Base-by-base conservation (phyloP, 1,140 invertebrate species). In the Bombyx mandarina region DNA sequence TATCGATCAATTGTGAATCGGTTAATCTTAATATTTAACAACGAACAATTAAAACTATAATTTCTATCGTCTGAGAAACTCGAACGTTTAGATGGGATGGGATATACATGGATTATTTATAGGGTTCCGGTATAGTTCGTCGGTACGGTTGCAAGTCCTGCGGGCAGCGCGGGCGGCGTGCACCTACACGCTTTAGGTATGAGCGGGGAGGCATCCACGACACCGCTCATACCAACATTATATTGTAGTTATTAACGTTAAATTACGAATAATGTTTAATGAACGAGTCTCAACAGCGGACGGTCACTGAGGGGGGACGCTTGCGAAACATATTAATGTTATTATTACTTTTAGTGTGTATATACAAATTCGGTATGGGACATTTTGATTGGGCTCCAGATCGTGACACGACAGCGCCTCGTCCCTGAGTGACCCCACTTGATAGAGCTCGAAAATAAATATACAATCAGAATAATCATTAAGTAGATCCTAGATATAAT, bases 111-210 rank as follows among this genome's bases (percentile, higher is more conserved):
- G 26, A 35, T 35, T 35, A 35, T 35, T 35, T 35, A 35, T 35
- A 35, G 26, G 26, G 4, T 35, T 35, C 26, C 26, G 26, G 26
- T 35, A 35, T 5, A 35, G 26, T 35, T 2, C 1, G 26, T 35
- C 1, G 4, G 52, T n/a, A 44, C 10, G 35, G 10, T 45, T 45
- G 12, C 7, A 43, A 43, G 77, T 73, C 71, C 68, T 61, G 68
- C 69, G 73, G 80, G 63, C 80, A 74, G 71, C 77, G 77, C 81
- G 82, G 62, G 57, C 61, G 62, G 67, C 79, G 81, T 75, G 63
- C 77, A 83, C 80, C 79, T 86, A 79, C 83, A 86, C 83, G 83
- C 83, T 86, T 86, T 87, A 87, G 84, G 84, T 87, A 87, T 87
- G 84, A 82, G 82, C 76, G 84, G 84, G 78, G 75, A 71, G 66